A percentile compares a stretch with the other conserved stretches of the same genome.
These are phyloP conservation scores for Oxyruncus cristatus DNA, from an alignment of 2,113 vertebrate species.

Conservation along the genomic window DNA sequence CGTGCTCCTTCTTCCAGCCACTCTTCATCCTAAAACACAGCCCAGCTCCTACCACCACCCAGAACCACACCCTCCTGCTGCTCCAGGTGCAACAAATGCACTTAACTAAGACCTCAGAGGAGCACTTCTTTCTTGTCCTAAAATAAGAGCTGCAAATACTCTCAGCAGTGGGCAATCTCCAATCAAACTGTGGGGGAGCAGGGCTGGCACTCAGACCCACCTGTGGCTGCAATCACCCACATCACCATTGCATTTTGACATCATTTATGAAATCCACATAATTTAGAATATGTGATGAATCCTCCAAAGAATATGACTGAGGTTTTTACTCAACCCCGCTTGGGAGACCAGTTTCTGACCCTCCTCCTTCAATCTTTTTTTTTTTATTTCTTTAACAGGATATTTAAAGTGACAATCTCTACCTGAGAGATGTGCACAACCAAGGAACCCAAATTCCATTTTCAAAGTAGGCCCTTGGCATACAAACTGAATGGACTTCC, in stretches of 20 bases:
- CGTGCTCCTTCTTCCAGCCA: accelerated
- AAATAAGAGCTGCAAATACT: neutral
- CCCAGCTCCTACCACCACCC: neutral
- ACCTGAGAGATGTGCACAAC: neutral
- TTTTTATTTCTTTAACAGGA: neutral
- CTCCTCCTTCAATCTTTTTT: neutral
- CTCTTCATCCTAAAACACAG: neutral
- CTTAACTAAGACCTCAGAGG: accelerated
- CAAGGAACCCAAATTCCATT: neutral
- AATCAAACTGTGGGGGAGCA: neutral
- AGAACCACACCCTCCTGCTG: accelerated
- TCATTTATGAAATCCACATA: neutral
- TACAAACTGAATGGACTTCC: neutral
- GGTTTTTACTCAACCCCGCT: neutral
- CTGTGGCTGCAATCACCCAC: neutral
- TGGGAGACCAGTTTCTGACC: neutral
- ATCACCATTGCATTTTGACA: neutral
- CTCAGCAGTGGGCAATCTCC: neutral
- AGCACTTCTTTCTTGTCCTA: accelerated
- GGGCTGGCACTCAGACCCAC: neutral
- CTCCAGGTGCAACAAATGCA: neutral
- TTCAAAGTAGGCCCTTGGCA: neutral
- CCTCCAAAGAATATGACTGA: neutral
- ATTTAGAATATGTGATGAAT: neutral
- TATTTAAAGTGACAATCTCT: neutral